These are phyloP conservation scores for Clusia tigrina DNA, from an alignment of 2,888 invertebrate species.

Conservation along the genomic window DNA sequence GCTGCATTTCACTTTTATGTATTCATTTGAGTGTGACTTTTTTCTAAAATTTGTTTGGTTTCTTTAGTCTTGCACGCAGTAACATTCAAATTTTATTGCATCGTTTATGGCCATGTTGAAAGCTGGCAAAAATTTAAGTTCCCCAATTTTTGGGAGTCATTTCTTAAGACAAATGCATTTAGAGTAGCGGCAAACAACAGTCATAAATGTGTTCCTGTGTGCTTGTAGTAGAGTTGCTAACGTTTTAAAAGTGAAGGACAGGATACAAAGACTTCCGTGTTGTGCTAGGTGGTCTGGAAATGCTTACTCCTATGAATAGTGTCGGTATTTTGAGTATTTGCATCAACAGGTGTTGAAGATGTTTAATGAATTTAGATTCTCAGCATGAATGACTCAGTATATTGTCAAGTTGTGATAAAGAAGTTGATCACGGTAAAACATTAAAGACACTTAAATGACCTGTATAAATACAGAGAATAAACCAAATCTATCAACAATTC, in stretches of 20 bases:
- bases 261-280: neutral
- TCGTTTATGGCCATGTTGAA: slow-evolving; percentile 50
- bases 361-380: too few species aligned
- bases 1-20: slow-evolving; percentile 16
- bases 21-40: slow-evolving; percentile 7
- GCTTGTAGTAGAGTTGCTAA: slow-evolving; percentile 4
- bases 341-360: too few species aligned
- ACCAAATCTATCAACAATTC: too few species aligned
- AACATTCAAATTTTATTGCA: slow-evolving; percentile 54
- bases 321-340: too few species aligned
- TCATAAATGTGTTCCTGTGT: neutral
- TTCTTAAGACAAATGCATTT: neutral
- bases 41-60: neutral
- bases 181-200: neutral
- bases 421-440: too few species aligned
- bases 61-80: slow-evolving; percentile 35
- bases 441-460: too few species aligned
- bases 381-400: too few species aligned
- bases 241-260: neutral
- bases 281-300: too few species aligned
- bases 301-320: too few species aligned
- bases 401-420: too few species aligned
- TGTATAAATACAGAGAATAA: too few species aligned
- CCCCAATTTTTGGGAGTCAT: neutral
- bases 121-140: slow-evolving; percentile 27